Conservation (phyloP, 1,140 invertebrate genomes). For the Trichonephila inaurata region DNA sequence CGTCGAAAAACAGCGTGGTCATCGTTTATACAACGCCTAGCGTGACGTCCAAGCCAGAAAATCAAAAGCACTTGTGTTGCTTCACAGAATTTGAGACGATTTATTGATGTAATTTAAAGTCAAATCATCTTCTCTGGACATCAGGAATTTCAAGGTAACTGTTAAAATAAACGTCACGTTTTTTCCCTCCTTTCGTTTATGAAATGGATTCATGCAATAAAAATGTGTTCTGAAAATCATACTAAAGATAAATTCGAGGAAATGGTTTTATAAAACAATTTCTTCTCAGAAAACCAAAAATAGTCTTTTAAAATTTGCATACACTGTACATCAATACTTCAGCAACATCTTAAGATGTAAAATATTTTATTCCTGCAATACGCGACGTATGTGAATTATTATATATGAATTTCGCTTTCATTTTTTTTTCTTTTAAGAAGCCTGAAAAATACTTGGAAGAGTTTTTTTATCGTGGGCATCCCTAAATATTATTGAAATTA, state of each 20-base stretch:
- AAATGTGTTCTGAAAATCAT: neutral
- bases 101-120: constrained; percentile 3
- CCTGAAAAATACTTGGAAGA: too few species aligned
- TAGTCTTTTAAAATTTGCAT: too few species aligned
- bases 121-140: neutral
- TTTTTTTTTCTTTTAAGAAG: too few species aligned
- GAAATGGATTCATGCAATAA: neutral
- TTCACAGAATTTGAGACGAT: neutral
- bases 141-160: constrained; percentile 24
- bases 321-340: too few species aligned
- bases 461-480: too few species aligned
- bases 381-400: too few species aligned
- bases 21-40: neutral
- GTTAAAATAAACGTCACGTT: neutral
- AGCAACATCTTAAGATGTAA: too few species aligned
- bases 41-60: constrained; percentile 12
- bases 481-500: too few species aligned
- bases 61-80: neutral
- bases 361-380: too few species aligned
- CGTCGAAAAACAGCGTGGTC: neutral
- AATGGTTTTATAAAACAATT: neutral
- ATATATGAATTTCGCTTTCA: too few species aligned
- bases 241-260: neutral
- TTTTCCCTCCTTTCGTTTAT: neutral
- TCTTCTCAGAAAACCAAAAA: neutral